phyloP scores from a whole-genome alignment of 1,140 invertebrate species.

The Zaprionus taronus region DNA sequence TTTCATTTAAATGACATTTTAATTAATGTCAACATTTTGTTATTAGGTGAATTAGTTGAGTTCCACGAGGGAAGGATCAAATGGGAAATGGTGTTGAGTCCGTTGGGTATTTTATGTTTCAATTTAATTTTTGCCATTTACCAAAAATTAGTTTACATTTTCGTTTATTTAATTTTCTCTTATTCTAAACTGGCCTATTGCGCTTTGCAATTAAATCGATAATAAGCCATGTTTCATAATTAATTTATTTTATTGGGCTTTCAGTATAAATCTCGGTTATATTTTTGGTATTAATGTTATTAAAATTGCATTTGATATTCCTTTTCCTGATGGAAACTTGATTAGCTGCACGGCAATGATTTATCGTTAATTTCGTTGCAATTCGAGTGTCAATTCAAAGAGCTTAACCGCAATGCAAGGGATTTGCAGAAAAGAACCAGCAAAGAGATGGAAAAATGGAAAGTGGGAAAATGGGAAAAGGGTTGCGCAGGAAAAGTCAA shows the following conservation, averaged over 20 bases:
- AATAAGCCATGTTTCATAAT: background rate
- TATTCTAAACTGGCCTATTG: background rate
- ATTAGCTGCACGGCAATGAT: slow-evolving; percentile 16
- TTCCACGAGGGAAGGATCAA: background rate
- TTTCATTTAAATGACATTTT: slow-evolving; percentile 83
- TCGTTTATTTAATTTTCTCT: background rate
- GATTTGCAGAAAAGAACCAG: slow-evolving; percentile 10
- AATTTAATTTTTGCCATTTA: background rate
- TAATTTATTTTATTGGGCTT: background rate
- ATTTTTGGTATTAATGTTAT: background rate
- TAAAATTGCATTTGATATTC: background rate
- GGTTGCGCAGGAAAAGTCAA: slow-evolving; percentile 36
- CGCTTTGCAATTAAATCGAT: background rate
- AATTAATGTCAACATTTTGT: slow-evolving; percentile 82
- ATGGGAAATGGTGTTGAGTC: background rate
- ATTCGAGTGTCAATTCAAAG: slow-evolving; percentile 30
- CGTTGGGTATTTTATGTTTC: slow-evolving; percentile 15
- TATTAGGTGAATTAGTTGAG: slow-evolving; percentile 16
- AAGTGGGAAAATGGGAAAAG: slow-evolving; percentile 11
- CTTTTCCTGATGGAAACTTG: background rate
- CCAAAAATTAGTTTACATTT: slow-evolving; percentile 8
- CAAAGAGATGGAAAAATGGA: slow-evolving; percentile 21
- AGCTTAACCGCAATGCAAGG: slow-evolving; percentile 29
- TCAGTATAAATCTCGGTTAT: background rate
- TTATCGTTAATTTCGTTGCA: slow-evolving; percentile 26